Base-by-base conservation (phyloP, 2,113 vertebrate genomes). In the Tenebrosternarchus preto region DNA sequence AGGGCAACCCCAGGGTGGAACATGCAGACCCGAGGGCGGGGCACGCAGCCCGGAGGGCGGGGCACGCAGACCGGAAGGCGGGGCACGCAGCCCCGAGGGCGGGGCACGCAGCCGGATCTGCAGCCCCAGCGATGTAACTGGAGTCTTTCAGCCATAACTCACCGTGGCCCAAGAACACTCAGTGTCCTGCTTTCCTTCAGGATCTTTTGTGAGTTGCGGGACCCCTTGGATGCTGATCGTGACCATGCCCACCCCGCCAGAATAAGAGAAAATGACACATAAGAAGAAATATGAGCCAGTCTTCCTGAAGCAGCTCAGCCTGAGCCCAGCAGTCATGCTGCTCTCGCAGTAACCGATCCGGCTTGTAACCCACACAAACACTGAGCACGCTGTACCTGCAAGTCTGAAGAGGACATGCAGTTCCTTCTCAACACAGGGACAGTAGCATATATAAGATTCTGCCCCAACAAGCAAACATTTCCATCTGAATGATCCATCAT, bases 381-480 rank as follows among this genome's bases (percentile, higher is more conserved):
- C 5, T 1, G 9, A 46, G 39, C 43, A 50, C 43, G 8, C 43
- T 50, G 12, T 12, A 50, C 12, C 12, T 50, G 15, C 43, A 11
- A 2, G 15, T 50, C 43, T 9, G 1, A 4, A 15, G 43, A 2
- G 15, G 15, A 12, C 43, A 50, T 15, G 1, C 43, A 15, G 8
- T 50, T 50, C 12, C 6, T 50, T 50, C 8, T 15, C 43, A 0
- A 9, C 8, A 50, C 9, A 12, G 43, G 12, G 43, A 50, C 43
- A 50, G 8, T 50, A 50, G 43, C 43, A 50, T 50, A 2, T 15
- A 50, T 50, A 11, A 1, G 1, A 5, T 6, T 39, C n/a, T 4
- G 56, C 85, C 86, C 87, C 90, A 90, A 77, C 88, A 78, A 87
- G 81, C 6, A 81, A 85, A 22, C 78, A 0, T 75, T 81, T 24